Conservation (phyloP, 2,113 vertebrate species). For the Mastomys coucha region DNA sequence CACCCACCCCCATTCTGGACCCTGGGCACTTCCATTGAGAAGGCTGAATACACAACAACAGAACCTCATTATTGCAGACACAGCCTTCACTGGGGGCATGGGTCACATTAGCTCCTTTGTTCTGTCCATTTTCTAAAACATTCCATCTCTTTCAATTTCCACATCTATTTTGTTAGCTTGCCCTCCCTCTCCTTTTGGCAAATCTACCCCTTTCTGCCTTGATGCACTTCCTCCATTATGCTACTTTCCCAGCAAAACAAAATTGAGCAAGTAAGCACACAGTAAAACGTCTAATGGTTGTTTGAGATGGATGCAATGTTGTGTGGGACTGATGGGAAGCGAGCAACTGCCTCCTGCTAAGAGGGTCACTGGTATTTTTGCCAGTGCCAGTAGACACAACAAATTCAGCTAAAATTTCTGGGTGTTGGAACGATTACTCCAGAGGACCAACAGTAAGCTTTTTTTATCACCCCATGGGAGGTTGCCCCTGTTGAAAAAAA, state of each 20-base stretch:
- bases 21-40: conserved; percentile 12
- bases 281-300: background rate
- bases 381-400: background rate
- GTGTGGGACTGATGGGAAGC: background rate
- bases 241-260: conserved; percentile 26
- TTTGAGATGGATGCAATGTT: background rate
- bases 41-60: conserved; percentile 42
- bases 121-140: conserved; percentile 46
- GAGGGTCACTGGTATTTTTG: background rate
- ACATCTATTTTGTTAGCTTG: conserved; percentile 15
- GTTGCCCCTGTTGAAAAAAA: background rate
- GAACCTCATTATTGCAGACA: conserved; percentile 3
- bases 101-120: conserved; percentile 51
- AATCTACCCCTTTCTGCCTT: conserved; percentile 48
- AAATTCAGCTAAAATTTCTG: background rate
- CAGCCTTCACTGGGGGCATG: conserved; percentile 21
- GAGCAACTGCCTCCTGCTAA: background rate
- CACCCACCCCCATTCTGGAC: conserved; percentile 17
- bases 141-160: conserved; percentile 31
- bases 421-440: background rate
- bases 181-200: conserved; percentile 53
- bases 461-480: background rate
- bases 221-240: background rate
- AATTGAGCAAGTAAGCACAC: background rate
- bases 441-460: background rate